Percentiles rank a stretch among this genome's conserved stretches.
Evolutionary conservation across 92 coral and sea anemone genomes (phyloP).

Genomic region (Phymanthus crucifer): DNA sequence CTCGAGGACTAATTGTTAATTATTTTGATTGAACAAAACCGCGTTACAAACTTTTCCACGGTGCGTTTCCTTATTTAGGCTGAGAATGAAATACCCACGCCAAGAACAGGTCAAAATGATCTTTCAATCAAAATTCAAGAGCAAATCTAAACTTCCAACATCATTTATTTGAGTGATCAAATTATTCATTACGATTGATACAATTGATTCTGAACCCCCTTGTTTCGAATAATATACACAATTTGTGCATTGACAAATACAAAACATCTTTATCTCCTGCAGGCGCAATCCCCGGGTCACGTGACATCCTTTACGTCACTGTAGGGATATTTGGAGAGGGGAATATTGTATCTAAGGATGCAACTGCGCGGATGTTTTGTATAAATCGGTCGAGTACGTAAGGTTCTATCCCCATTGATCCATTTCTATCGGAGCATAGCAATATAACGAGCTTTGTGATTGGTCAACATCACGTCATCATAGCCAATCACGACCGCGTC

Average conservation of each 20-base stretch:
- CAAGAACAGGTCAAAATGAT: no score
- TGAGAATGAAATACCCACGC: no score
- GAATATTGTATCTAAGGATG: neutral
- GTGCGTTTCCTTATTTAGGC: no score
- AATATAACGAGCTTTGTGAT: neutral
- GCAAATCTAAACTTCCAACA: neutral
- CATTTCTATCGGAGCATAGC: neutral
- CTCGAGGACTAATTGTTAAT: no score
- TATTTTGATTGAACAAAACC: no score
- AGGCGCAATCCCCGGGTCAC: neutral
- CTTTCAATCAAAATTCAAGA: neutral
- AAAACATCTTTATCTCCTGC: neutral
- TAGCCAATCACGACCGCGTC: neutral
- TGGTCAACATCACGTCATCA: neutral
- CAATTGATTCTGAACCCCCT: neutral
- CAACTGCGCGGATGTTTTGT: neutral
- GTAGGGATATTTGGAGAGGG: no score
- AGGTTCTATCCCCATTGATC: neutral
- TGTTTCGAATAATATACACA: constrained; percentile 1
- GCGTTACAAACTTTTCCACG: no score
- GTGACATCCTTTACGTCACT: no score
- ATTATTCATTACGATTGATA: neutral
- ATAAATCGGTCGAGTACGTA: neutral
- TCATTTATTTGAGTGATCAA: neutral
- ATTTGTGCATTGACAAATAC: neutral